phyloP scores from a whole-genome alignment of 2,888 invertebrate species.

The Drosophila mayaguana region DNA sequence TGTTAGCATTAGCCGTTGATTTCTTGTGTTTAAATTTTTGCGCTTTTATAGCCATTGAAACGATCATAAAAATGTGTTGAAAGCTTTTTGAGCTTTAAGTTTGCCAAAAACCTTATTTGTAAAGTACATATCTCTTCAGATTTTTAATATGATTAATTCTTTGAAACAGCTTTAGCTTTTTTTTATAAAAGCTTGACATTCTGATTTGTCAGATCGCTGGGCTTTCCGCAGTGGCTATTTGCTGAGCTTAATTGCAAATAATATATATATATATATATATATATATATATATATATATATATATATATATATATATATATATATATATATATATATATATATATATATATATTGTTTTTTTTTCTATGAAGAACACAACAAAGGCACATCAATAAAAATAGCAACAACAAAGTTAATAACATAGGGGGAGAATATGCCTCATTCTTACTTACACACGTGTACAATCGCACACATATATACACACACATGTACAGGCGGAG shows the following conservation, averaged over 20 bases:
- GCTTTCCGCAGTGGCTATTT: neutral
- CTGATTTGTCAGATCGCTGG: neutral
- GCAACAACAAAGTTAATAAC: conserved; percentile 18
- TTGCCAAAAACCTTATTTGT: neutral
- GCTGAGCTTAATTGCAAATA: neutral
- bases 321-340: neutral
- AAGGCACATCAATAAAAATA: conserved; percentile 37
- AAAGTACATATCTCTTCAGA: neutral
- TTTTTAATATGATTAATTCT: neutral
- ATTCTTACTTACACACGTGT: conserved; percentile 18
- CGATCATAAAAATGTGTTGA: neutral
- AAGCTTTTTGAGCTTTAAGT: neutral
- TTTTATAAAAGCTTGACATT: neutral
- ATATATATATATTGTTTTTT: neutral
- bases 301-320: neutral
- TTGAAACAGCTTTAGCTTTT: neutral
- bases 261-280: neutral
- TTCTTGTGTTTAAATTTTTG: conserved; percentile 21
- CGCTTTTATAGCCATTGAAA: neutral
- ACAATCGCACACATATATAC: conserved; percentile 4
- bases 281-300: neutral
- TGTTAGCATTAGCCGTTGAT: conserved; percentile 21
- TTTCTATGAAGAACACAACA: conserved; percentile 21
- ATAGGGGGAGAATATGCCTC: conserved; percentile 29
- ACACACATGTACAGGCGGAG: conserved; percentile 10